These are phyloP conservation scores for Hippopotamus amphibius DNA, from an alignment of 2,113 vertebrate genomes.

Conservation along the genomic window DNA sequence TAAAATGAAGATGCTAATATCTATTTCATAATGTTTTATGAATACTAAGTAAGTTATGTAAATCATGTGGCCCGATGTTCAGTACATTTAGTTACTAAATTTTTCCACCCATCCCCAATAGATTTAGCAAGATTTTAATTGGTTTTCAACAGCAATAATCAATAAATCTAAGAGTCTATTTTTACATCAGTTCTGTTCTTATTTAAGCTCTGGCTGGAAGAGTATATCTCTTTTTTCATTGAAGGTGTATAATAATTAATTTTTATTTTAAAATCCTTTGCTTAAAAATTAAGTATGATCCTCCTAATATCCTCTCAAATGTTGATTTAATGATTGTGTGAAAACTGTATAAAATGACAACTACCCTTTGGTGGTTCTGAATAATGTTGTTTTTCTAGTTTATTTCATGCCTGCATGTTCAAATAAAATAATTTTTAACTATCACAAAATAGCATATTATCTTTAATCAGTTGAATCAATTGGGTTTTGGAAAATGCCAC, in stretches of 20 bases:
- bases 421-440: constrained; percentile 35
- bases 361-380: not conserved
- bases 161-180: not conserved
- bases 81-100: not conserved
- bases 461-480: not conserved
- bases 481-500: constrained; percentile 1
- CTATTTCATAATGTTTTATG: not conserved
- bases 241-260: not conserved
- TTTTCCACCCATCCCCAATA: not conserved
- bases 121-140: not conserved
- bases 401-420: not conserved
- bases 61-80: not conserved
- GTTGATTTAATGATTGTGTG: not conserved
- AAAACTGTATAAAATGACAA: not conserved
- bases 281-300: not conserved
- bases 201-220: not conserved
- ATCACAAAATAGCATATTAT: constrained; percentile 27
- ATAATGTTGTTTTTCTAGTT: not conserved
- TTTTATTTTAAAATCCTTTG: not conserved
- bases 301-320: not conserved
- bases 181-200: not conserved
- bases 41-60: not conserved
- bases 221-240: not conserved
- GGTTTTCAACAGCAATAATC: not conserved
- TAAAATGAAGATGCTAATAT: not conserved